These are phyloP conservation scores for Eurystomus gularis DNA, from an alignment of 2,113 vertebrate species.

Conservation along the genomic window DNA sequence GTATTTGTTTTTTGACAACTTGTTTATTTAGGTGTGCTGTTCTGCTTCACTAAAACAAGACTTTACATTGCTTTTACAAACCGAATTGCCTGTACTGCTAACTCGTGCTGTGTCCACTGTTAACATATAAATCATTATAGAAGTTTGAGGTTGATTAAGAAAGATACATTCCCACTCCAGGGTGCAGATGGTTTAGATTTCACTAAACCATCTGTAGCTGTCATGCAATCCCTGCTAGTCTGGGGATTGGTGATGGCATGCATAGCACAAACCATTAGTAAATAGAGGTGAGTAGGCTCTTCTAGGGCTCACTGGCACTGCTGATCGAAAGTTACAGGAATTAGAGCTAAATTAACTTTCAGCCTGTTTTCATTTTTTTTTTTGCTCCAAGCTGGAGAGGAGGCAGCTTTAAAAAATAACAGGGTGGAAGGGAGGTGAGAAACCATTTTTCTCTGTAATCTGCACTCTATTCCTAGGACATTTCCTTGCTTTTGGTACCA, in stretches of 20 bases:
- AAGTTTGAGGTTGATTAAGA: background rate
- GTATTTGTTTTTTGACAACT: background rate
- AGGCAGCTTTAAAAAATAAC: background rate
- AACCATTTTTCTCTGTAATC: background rate
- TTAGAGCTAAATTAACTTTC: background rate
- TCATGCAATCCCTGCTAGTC: background rate
- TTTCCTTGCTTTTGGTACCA: background rate
- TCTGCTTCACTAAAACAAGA: background rate
- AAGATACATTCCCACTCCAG: background rate
- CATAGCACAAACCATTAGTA: background rate
- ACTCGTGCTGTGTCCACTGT: background rate
- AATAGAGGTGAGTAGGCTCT: background rate
- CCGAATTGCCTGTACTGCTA: background rate
- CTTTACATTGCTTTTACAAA: background rate
- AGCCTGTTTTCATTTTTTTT: background rate
- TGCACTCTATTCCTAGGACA: background rate
- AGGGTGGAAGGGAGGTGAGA: background rate
- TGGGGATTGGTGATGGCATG: background rate
- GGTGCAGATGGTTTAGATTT: background rate
- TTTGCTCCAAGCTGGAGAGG: background rate
- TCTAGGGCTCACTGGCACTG: background rate
- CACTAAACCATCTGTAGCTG: background rate
- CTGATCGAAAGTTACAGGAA: background rate
- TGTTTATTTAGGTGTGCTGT: background rate
- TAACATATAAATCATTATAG: background rate